Conservation (phyloP, 2,888 invertebrate genomes). For the Malachius bipustulatus region DNA sequence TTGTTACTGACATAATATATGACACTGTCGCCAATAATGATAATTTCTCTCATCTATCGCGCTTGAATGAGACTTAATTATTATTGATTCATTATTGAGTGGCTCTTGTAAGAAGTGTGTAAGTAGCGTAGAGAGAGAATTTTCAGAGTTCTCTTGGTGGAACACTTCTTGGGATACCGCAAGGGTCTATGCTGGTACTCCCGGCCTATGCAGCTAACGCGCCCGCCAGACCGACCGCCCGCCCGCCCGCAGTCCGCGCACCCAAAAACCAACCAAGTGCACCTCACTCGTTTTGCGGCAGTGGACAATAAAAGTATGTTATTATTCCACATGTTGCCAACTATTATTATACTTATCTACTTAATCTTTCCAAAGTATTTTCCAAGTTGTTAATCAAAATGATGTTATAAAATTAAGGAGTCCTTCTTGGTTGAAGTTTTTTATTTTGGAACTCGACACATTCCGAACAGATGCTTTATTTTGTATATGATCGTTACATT, state of each 20-base stretch:
- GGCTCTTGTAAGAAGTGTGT: too few relatives aligned
- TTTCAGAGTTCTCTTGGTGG: too few relatives aligned
- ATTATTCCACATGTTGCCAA: slow-evolving; percentile 36
- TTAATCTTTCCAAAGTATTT: slow-evolving; percentile 32
- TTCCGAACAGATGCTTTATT: slow-evolving; percentile 33
- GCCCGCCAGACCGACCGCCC: slow-evolving; percentile 23
- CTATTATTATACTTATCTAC: too few relatives aligned
- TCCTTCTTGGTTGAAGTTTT: slow-evolving; percentile 30
- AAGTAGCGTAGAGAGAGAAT: too few relatives aligned
- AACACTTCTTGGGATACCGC: too few relatives aligned
- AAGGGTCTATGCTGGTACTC: slow-evolving; percentile 21
- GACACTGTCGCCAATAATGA: background rate
- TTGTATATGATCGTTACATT: slow-evolving; percentile 33
- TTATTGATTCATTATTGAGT: too few relatives aligned
- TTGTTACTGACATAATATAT: background rate
- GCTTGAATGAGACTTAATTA: too few relatives aligned
- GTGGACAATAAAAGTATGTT: slow-evolving; percentile 38
- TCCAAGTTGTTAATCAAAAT: slow-evolving; percentile 38
- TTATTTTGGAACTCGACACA: slow-evolving; percentile 30
- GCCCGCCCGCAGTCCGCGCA: too few relatives aligned
- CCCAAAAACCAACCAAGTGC: too few relatives aligned
- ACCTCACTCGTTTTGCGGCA: slow-evolving; percentile 33
- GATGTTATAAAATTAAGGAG: slow-evolving; percentile 31
- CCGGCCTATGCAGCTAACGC: slow-evolving; percentile 26
- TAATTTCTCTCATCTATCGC: too few relatives aligned